Evolutionary conservation across 1,140 invertebrate genomes (phyloP).

Genomic region (Mercenaria mercenaria): DNA sequence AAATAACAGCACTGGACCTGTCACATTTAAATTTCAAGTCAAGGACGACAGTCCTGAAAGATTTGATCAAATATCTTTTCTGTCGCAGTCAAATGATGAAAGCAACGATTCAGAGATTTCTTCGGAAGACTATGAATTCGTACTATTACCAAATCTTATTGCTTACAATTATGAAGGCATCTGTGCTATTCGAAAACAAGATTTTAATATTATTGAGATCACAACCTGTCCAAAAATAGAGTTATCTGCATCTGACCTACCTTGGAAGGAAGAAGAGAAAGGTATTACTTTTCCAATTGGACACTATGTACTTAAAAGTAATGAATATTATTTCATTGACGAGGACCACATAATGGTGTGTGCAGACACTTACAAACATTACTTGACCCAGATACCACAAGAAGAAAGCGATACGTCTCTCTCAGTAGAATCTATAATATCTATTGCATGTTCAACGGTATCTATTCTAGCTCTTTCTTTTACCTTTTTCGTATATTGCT

Average conservation of each 20-base stretch:
- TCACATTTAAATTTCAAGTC: not conserved
- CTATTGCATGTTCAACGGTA: not conserved
- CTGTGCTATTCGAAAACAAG: not conserved
- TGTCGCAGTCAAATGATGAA: not conserved
- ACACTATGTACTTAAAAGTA: not conserved
- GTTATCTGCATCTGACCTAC: not conserved
- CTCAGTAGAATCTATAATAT: not conserved
- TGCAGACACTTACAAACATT: not conserved
- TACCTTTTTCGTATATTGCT: not conserved
- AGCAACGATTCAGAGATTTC: not conserved
- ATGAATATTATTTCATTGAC: not conserved
- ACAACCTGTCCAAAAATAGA: conserved; percentile 5
- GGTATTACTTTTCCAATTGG: not conserved
- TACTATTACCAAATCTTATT: not conserved
- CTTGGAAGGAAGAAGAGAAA: not conserved
- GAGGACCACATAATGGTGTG: not conserved
- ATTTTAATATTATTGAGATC: not conserved
- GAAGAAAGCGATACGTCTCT: not conserved
- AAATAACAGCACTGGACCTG: not conserved
- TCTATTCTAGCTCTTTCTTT: not conserved
- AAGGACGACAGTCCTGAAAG: not conserved
- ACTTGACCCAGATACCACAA: not conserved
- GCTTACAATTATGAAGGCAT: not conserved
- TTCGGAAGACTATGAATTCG: not conserved
- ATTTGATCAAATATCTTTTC: not conserved